Evolutionary conservation across 1,140 invertebrate species (phyloP), one percentile per base, ranked within the genome.

Genomic region (Amyelois transitella): DNA sequence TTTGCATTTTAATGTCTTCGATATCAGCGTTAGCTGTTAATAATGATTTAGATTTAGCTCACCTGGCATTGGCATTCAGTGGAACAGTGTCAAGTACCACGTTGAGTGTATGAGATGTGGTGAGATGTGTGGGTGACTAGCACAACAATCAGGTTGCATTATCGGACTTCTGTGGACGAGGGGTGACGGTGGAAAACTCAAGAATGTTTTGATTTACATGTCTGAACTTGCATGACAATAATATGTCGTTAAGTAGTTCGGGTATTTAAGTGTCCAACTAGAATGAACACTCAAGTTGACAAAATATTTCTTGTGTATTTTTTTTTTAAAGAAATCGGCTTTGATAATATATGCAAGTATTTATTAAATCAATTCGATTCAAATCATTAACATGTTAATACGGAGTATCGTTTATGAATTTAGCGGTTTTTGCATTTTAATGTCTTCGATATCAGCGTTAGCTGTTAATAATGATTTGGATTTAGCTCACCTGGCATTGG

Each of bases 131-230:
- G n/a, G 45, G 45, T n/a, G 45, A 38, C 32, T 38, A 8, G 32
- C 32, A 38, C n/a, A 2, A 38, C 17, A 14, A 14, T 24, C 18
- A 47, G 17, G 44, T 47, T 19, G 5, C 17, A n/a, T n/a, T 3
- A 24, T 24, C 32, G 17, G 32, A 14, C 32, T 38, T 38, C 32
- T 12, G 1, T 32, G 10, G 25, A 32, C 25, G 10, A 32, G 25
- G 25, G 25, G 12, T 32, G 25, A 38, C 32, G 17, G 32, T 14
- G 32, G n/a, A 38, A 49, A 49, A 49, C 25, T 32, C 59, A 60
- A 64, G 60, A 51, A 58, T 38, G n/a, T 38, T 38, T 14, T 38
- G 4, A 38, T 38, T 38, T 12, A 38, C 32, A 38, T 38, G n/a
- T 38, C 12, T 38, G 32, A 38, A 38, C 32, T 38, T 38, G 32